Base-by-base conservation (phyloP, 2,888 invertebrate species). In the Sphaerophoria rueppellii region DNA sequence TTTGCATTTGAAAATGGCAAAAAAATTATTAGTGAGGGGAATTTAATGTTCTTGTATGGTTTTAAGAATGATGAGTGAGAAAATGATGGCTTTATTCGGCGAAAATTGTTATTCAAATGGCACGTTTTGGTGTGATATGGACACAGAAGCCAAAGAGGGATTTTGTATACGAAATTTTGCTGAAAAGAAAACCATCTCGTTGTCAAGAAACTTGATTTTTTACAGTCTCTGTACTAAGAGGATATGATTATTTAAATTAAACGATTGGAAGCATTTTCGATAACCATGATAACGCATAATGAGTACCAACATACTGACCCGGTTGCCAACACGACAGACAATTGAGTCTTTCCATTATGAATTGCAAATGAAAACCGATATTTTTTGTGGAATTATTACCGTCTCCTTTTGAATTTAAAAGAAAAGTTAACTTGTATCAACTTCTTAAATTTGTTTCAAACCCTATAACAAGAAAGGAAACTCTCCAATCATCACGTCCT, bases 401-500 rank as follows among this genome's bases (percentile, higher is more conserved):
- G 24, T 24, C 24, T 24, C 2, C 24, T 24, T 24, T 24, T 24
- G 2, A 24, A 24, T 24, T 24, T 1, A 24, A 24, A 24, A 24
- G 24, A 2, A 24, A 24, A 24, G 24, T 24, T 24, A 24, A 24
- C 24, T 24, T 24, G 1, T 24, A 24, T 0, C 11, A 65, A 50
- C 63, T 65, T 35, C 6, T 16, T 16, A 24, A 61, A 50, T 24
- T 24, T 24, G 24, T 24, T 5, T 9, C 43, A 43, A 11, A 43
- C 4, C 9, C 9, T 11, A 43, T 9, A 40, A 40, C 6, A 40
- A 40, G 4, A 46, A 11, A 37, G 65, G n/a, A 65, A 60, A 48
- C 14, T 75, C 11, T n/a, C 1, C 63, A 61, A 73, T 78, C 69
- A 69, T 37, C 82, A 82, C 78, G 82, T 82, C 40, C 74, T 77